A percentile compares a stretch with the other conserved stretches of the same genome.
These are phyloP conservation scores for Blastobasis lacticolella DNA, from an alignment of 2,888 invertebrate species.

Conservation along the genomic window DNA sequence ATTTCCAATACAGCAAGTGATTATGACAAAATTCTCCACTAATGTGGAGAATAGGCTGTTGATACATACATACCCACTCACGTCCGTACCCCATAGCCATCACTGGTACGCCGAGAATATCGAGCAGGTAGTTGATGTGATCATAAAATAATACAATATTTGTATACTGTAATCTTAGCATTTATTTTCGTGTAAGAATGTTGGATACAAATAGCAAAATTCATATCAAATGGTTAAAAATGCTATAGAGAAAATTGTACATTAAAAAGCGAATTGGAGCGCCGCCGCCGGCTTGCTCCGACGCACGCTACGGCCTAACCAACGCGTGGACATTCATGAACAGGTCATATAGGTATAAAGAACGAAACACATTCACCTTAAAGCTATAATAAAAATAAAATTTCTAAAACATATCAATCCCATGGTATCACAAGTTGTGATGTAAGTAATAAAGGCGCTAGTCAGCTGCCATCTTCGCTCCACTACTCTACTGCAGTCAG, in stretches of 20 bases:
- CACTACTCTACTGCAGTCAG: conserved; percentile 15
- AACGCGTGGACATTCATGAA: too few species aligned
- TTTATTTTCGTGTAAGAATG: conserved; percentile 66
- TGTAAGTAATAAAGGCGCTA: conserved; percentile 33
- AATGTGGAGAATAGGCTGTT: too few species aligned
- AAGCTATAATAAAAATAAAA: conserved; percentile 42
- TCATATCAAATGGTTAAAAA: conserved; percentile 68
- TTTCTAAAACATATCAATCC: conserved; percentile 40
- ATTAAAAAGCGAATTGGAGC: conserved; percentile 36
- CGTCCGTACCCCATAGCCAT: too few species aligned
- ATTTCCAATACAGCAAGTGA: too few species aligned
- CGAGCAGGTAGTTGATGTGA: too few species aligned
- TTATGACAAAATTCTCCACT: too few species aligned
- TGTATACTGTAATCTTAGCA: conserved; percentile 37
- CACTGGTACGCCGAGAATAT: too few species aligned
- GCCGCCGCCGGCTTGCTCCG: too few species aligned
- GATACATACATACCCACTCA: too few species aligned
- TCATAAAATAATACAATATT: not conserved
- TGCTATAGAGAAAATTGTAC: conserved; percentile 61
- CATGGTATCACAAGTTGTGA: conserved; percentile 59
- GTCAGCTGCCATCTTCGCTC: conserved; percentile 36
- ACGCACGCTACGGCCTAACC: too few species aligned
- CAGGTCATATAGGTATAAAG: too few species aligned
- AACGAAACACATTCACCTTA: conserved; percentile 42
- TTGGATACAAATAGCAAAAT: conserved; percentile 64